Conservation (phyloP, 2,797 vertebrate genomes). For the Okamejei kenojei region DNA sequence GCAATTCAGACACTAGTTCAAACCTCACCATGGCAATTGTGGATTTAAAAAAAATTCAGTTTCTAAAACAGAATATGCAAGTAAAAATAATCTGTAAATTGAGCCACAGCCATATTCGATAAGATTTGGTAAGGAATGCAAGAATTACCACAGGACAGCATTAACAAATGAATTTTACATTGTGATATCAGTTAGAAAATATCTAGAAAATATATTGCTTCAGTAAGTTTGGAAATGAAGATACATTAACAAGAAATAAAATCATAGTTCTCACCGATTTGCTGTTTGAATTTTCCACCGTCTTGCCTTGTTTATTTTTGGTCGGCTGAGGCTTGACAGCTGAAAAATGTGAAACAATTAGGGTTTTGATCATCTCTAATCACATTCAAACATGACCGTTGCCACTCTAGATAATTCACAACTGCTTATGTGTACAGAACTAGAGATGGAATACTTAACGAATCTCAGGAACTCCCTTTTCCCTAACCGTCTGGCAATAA, state of each 20-base stretch:
- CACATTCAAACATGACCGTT: no score
- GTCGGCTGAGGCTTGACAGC: background rate
- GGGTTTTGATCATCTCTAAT: background rate
- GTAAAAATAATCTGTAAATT: no score
- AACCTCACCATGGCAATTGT: background rate
- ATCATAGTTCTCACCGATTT: background rate
- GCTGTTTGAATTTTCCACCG: background rate
- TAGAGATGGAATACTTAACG: no score
- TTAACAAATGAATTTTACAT: no score
- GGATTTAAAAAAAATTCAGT: no score
- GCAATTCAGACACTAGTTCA: background rate
- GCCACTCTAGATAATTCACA: no score
- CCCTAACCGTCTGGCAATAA: no score
- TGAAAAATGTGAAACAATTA: background rate
- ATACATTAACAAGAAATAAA: background rate
- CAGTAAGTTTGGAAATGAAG: background rate
- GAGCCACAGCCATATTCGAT: no score
- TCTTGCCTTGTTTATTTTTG: background rate
- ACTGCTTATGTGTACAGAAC: background rate
- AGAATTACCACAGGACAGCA: no score
- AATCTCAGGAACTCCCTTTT: no score
- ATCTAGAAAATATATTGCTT: background rate
- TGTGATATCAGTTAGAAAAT: no score
- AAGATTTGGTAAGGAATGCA: no score
- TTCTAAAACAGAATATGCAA: background rate